Evolutionary conservation across 2,113 vertebrate genomes (phyloP).

Genomic region (Perca flavescens): DNA sequence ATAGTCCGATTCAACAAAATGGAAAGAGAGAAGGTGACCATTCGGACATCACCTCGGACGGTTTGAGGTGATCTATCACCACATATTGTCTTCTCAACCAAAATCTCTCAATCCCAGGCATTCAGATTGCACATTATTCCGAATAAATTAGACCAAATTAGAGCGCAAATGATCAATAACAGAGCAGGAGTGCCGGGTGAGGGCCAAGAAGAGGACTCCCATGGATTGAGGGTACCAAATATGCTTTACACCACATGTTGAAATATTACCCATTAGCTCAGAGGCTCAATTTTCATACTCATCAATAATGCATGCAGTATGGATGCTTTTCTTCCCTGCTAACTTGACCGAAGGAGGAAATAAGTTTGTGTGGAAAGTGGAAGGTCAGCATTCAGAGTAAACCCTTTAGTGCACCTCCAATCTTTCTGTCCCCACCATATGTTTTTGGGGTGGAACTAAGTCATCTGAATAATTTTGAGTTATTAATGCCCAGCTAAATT

Average conservation of each 20-base stretch:
- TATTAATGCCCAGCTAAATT: not conserved
- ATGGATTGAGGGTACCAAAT: not conserved
- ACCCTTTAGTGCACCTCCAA: not conserved
- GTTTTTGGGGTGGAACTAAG: not conserved
- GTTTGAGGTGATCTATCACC: not conserved
- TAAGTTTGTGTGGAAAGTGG: not conserved
- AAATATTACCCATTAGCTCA: conserved; percentile 47
- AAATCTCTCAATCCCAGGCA: conserved; percentile 11
- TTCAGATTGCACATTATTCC: conserved; percentile 42
- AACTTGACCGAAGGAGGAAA: conserved; percentile 3
- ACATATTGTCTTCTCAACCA: not conserved
- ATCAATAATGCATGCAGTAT: conserved; percentile 63
- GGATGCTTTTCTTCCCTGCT: conserved; percentile 15
- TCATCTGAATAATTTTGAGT: not conserved
- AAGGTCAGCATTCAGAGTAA: conserved; percentile 3
- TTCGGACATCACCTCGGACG: not conserved
- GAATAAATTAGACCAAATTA: conserved; percentile 19
- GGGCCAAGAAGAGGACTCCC: conserved; percentile 8
- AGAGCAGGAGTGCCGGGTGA: not conserved
- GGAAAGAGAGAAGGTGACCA: not conserved
- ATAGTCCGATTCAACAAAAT: not conserved
- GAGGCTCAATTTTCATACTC: conserved; percentile 44
- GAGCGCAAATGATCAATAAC: conserved; percentile 31
- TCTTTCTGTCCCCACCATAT: not conserved
- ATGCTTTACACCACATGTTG: conserved; percentile 15